Conservation (phyloP, 2,797 vertebrate species). For the Argyrosomus regius region DNA sequence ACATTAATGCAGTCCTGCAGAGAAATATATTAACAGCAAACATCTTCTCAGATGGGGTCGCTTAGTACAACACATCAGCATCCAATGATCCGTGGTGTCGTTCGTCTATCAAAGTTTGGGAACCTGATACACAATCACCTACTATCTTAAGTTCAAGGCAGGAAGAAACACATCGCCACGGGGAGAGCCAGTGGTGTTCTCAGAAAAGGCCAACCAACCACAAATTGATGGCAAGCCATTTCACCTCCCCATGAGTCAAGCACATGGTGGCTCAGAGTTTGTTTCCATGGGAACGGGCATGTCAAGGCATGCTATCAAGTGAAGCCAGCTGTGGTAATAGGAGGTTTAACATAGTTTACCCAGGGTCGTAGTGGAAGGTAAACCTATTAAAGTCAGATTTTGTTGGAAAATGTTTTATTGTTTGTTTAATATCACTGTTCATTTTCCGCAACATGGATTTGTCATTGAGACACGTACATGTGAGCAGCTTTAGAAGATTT, state of each 20-base stretch:
- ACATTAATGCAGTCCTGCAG: background rate
- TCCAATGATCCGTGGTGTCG: background rate
- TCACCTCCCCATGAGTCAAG: constrained; percentile 51
- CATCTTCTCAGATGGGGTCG: background rate
- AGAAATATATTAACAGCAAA: background rate
- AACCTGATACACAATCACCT: background rate
- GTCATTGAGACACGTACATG: background rate
- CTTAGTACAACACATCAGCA: background rate
- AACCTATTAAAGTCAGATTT: constrained; percentile 3
- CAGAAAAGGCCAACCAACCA: constrained; percentile 42
- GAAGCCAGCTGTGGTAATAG: constrained; percentile 16
- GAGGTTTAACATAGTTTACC: constrained; percentile 20
- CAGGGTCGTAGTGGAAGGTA: constrained; percentile 1
- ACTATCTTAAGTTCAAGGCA: constrained; percentile 2
- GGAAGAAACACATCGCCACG: background rate
- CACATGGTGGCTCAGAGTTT: constrained; percentile 30
- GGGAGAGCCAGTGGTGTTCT: constrained; percentile 18
- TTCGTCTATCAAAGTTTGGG: background rate
- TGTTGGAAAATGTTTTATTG: background rate
- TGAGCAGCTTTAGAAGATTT: background rate
- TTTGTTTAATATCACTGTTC: background rate
- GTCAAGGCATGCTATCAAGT: constrained; percentile 34
- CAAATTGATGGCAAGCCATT: constrained; percentile 62
- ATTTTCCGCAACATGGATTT: background rate
- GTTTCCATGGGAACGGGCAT: constrained; percentile 64